Evolutionary conservation across 2,113 vertebrate genomes (phyloP), one percentile per base, ranked within the genome.

Genomic region (Corvus hawaiiensis): DNA sequence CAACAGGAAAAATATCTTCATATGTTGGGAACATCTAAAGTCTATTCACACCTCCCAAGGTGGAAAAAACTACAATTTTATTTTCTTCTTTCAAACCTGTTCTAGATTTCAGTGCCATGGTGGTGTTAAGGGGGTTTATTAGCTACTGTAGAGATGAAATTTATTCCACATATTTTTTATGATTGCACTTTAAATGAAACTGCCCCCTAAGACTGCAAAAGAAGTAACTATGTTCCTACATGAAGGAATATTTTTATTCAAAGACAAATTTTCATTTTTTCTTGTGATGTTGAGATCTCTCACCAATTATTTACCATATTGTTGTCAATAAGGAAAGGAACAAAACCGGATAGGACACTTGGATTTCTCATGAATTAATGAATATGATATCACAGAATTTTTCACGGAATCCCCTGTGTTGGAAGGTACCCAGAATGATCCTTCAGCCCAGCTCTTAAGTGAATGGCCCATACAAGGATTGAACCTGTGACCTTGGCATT

Each of bases 401-500:
- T 75, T 67, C 43, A 43, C 16, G 30, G n/a, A 39, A 54, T 13
- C n/a, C 6, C 52, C 43, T 10, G 61, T 61, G 37, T 6, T 75
- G 37, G 37, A 82, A 44, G 23, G 26, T 27, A 89, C 15, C 7
- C 19, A 67, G 33, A 52, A 24, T 7, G 28, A 59, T 59, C 52
- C 32, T 1, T 23, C 32, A 61, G 19, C 14, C 39, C 46, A n/a
- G 5, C 27, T 61, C 13, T 48, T 6, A 54, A 46, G 33, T 46
- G 39, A 67, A 30, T 73, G 84, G 73, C 87, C 81, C 86, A 51
- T 62, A 89, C 49, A 69, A 93, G 91, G 75, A 94, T 93, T 28
- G 26, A 96, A 94, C 61, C 89, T 17, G 7, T 56, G 68, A 96
- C 92, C 93, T 90, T 93, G 91, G 80, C 13, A 7, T 96, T 93